Base-by-base conservation (phyloP, 2,113 vertebrate species). In the Xenopus laevis region DNA sequence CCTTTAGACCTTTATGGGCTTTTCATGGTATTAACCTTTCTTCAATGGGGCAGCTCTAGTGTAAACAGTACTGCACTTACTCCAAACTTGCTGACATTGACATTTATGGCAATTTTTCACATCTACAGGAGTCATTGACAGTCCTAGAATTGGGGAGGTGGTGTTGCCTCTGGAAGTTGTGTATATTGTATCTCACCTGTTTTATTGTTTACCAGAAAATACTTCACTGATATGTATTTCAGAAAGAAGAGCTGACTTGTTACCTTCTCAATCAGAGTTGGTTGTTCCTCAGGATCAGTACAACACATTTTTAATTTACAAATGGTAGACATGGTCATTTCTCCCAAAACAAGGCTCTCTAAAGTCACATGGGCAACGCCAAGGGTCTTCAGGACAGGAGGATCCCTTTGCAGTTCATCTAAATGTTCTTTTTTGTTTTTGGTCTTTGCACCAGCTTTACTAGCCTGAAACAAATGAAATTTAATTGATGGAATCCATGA, bases 231-330 rank as follows among this genome's bases (percentile, higher is more conserved):
- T 15, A 13, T 53, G 12, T 53, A 7, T 55, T n/a, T 55, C 16
- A 4, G 15, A 10, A 13, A 50, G 12, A 50, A 13, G 10, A 13
- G 10, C 47, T 55, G 15, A 55, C 17, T 16, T 55, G 27, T 45
- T 65, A 86, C 83, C 83, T 82, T 80, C 40, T 84, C 72, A 47
- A 79, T 74, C n/a, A 64, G 10, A 10, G 5, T 52, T 0, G 71
- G 13, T 2, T 57, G 30, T 13, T 65, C 58, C 0, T 16, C 57
- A 0, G 1, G 45, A 2, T 66, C 59, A 46, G 77, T 33, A 10
- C 77, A 45, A 53, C 87, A 65, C 1, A 58, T 13, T 1, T 84
- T 90, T 23, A 93, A 83, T 70, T 92, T 79, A 75, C 91, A 94
- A 21, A 90, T 40, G n/a, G 82, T 44, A 10, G 82, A 23, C 20